Base-by-base conservation (phyloP, 1,140 invertebrate genomes). In the Neodiprion lecontei region DNA sequence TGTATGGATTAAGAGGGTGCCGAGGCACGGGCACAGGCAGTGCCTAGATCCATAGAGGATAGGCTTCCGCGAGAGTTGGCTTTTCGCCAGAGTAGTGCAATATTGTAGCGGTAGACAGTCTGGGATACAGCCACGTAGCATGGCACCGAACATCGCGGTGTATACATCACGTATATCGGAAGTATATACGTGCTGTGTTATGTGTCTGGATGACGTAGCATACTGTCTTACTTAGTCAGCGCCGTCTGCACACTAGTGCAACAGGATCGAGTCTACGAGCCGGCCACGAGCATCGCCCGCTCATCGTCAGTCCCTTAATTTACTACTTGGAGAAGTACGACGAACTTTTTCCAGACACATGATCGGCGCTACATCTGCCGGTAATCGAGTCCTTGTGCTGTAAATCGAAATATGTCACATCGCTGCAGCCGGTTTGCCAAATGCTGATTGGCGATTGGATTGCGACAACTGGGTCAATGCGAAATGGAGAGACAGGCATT, bases 41-140 rank as follows among this genome's bases (percentile, higher is more conserved):
- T 61, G 53, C 2, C 28, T 1, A 40, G 53, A 61, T 61, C 53
- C 53, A 61, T 61, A 61, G 11, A 40, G 28, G 28, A 40, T 40
- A 40, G 28, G 28, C 53, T 61, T 61, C 53, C n/a, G 9, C n/a
- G 53, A 61, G 53, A 61, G 53, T 61, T 61, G 53, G 53, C 53
- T 17, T 61, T 17, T 4, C n/a, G 53, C 53, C 53, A 61, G 8
- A 61, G 53, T 61, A 61, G 53, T 61, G 3, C 53, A 61, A 61
- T 61, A 61, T 61, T 61, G 53, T 61, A 61, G 53, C 53, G 9
- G 53, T 17, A 61, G 53, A 61, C n/a, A 61, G 53, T n/a, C 53
- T 61, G 11, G 53, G 53, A 61, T 61, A 61, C 53, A 17, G 53
- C 53, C 53, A 61, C 53, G 53, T 61, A 61, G 53, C 53, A 61